Base-by-base conservation (phyloP, 2,888 invertebrate species). In the Steinernema scapterisci region DNA sequence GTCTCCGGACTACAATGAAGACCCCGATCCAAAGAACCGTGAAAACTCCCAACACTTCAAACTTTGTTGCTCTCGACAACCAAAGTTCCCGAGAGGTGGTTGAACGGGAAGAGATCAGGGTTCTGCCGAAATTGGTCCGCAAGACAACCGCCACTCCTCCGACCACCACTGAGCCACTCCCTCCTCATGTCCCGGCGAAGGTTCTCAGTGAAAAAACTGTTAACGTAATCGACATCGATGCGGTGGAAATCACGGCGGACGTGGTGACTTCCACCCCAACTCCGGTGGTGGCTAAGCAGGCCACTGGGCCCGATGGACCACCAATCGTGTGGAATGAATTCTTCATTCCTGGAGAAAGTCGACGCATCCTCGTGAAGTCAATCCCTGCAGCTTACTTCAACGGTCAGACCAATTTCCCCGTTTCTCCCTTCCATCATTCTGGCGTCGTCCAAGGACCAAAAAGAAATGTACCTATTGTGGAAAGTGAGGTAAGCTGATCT, bases 1-100 rank as follows among this genome's bases (percentile, higher is more conserved):
- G 38, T 9, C 5, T 9, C 38, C 38, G 38, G 27, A 63, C 63
- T 13, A 63, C 63, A 31, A 31, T 63, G 31, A 27, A 31, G 63
- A 31, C 63, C 7, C 27, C 27, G 13, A 16, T 13, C 16, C 63
- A 63, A 31, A 27, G 63, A 11, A 11, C 27, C 31, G 16, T 63
- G 27, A 63, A 63, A 31, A 31, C 27, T 11, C 63, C 63, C 11
- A 63, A 63, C 63, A 31, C 63, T 9, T 63, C 63, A 27, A 63
- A 63, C 31, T 63, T 63, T 31, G 63, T 63, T n/a, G 63, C 63
- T 31, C 25, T 63, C 7, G 63, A 63, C 63, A 63, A 63, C 27
- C 63, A 63, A 31, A 63, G 38, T 63, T 63, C 63, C 25, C 63
- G 63, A 16, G 63, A 63, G 27, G 63, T 63, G 21, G 63, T 63